These are phyloP conservation scores for Sanderia malayensis DNA, from an alignment of 30 jellyfish, hydroid and myxozoan species.

Conservation along the genomic window DNA sequence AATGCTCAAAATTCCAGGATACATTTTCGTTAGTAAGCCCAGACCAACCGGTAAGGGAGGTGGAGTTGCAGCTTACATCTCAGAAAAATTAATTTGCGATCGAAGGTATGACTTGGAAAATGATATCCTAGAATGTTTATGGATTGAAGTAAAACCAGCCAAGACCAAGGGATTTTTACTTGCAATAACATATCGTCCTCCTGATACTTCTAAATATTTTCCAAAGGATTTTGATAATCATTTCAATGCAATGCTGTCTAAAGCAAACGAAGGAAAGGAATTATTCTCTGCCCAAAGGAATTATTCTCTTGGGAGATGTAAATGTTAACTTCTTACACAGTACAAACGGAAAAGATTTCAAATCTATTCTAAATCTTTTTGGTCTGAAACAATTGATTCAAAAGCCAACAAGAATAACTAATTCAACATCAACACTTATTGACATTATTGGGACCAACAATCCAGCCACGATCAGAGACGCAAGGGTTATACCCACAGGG, in stretches of 20 bases:
- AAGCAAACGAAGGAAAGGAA: constrained; percentile 58
- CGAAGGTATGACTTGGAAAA: constrained; percentile 45
- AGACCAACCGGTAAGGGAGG: constrained; percentile 61
- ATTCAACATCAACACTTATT: constrained; percentile 59
- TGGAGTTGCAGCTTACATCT: constrained; percentile 70
- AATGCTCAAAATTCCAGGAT: constrained; percentile 66
- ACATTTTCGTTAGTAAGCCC: constrained; percentile 57
- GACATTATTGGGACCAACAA: constrained; percentile 58
- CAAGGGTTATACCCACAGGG: constrained; percentile 61
- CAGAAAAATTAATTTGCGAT: constrained; percentile 57
- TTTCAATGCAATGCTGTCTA: constrained; percentile 53
- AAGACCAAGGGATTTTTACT: constrained; percentile 33
- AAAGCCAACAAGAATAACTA: constrained; percentile 60
- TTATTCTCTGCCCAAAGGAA: constrained; percentile 60
- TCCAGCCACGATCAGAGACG: constrained; percentile 63
- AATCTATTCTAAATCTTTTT: constrained; percentile 35
- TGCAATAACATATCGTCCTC: constrained; percentile 53
- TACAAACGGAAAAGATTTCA: constrained; percentile 38
- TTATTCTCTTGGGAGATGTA: constrained; percentile 44
- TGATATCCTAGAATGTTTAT: constrained; percentile 48
- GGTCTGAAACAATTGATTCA: constrained; percentile 63
- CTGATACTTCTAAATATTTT: constrained; percentile 45
- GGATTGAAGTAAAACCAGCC: constrained; percentile 51
- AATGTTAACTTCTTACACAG: constrained; percentile 37
- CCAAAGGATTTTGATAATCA: constrained; percentile 51